These are phyloP conservation scores for Chymomyza caudatula DNA, from an alignment of 2,888 invertebrate genomes.

Conservation along the genomic window DNA sequence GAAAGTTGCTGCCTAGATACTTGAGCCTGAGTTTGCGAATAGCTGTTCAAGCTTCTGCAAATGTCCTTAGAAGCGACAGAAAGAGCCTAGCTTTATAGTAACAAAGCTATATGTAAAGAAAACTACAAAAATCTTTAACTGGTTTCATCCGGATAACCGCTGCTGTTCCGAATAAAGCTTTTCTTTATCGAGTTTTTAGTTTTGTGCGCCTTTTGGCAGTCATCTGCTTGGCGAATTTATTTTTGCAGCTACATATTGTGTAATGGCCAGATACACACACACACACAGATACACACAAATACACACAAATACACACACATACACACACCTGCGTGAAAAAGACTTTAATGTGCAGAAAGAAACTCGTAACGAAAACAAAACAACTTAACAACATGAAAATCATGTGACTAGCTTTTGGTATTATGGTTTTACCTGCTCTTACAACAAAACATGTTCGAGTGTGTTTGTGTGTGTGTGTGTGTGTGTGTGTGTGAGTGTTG, in stretches of 20 bases:
- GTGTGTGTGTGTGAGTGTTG: not conserved
- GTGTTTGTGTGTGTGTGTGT: not conserved
- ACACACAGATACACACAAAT: not conserved
- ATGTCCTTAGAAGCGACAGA: no score
- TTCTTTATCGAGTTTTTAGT: not conserved
- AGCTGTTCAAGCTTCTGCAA: no score
- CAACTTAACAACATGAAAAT: not conserved
- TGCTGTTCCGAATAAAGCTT: not conserved
- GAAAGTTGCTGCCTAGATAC: no score
- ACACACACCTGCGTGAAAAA: not conserved
- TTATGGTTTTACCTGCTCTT: not conserved
- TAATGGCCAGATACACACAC: not conserved
- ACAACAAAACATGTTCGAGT: not conserved
- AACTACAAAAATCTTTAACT: no score
- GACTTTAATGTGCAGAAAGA: slow-evolving; percentile 1
- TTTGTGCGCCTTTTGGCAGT: not conserved
- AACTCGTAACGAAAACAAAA: slow-evolving; percentile 1
- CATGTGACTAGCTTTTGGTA: slow-evolving; percentile 1
- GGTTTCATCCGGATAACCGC: not conserved
- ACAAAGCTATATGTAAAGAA: no score
- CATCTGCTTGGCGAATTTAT: slow-evolving; percentile 3
- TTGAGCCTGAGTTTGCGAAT: no score
- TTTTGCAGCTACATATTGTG: slow-evolving; percentile 6
- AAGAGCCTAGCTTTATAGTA: no score
- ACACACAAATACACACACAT: not conserved